These are phyloP conservation scores for Drosophila subpulchrella DNA, from an alignment of 1,140 invertebrate genomes.

Conservation along the genomic window DNA sequence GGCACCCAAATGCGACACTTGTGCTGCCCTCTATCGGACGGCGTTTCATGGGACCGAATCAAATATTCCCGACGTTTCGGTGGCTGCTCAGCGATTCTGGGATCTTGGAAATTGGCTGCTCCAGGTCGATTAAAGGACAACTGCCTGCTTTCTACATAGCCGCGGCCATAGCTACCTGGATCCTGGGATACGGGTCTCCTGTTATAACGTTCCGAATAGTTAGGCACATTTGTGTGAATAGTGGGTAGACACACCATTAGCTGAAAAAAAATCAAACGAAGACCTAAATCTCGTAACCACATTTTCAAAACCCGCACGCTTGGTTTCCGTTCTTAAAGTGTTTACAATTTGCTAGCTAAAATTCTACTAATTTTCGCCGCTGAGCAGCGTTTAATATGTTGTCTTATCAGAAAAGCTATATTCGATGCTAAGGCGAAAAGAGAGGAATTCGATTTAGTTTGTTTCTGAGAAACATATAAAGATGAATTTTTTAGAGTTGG, in stretches of 20 bases:
- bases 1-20: slow-evolving; percentile 77
- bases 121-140: slow-evolving; percentile 35
- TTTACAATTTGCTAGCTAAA: slow-evolving; percentile 57
- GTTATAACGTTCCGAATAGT: slow-evolving; percentile 49
- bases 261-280: slow-evolving; percentile 15
- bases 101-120: slow-evolving; percentile 16
- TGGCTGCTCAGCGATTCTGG: not conserved
- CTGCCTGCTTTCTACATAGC: slow-evolving; percentile 25
- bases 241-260: slow-evolving; percentile 20
- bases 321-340: slow-evolving; percentile 5
- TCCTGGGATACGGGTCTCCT: slow-evolving; percentile 21
- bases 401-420: slow-evolving; percentile 59
- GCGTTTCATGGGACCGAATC: slow-evolving; percentile 50
- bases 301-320: slow-evolving; percentile 9
- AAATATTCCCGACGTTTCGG: slow-evolving; percentile 52
- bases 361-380: slow-evolving; percentile 44
- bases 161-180: not conserved
- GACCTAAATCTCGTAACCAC: slow-evolving; percentile 18
- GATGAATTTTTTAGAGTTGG: not conserved
- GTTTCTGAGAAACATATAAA: not conserved
- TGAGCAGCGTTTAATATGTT: slow-evolving; percentile 9
- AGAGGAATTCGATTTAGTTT: slow-evolving; percentile 6
- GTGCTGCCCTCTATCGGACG: slow-evolving; percentile 28
- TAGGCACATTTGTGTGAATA: slow-evolving; percentile 4
- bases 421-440: slow-evolving; percentile 15